Conservation (phyloP, 2,888 invertebrate genomes). For the Zaprionus obscuricornis region DNA sequence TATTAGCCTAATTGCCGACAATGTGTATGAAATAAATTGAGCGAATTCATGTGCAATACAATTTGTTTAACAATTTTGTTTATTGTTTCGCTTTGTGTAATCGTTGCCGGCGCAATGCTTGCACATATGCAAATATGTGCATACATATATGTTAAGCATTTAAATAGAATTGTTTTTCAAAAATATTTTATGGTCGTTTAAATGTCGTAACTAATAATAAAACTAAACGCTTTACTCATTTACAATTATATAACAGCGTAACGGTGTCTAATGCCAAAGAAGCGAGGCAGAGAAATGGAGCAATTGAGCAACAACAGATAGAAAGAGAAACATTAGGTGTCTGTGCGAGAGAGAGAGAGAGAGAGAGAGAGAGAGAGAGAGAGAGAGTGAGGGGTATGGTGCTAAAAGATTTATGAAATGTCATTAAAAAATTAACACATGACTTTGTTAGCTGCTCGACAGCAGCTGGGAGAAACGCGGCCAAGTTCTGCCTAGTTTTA, state of each 20-base stretch:
- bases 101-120: not conserved
- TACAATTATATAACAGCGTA: constrained; percentile 13
- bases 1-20: constrained; percentile 38
- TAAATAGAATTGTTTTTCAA: constrained; percentile 25
- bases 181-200: constrained; percentile 37
- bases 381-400: not conserved
- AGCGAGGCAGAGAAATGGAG: no score
- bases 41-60: constrained; percentile 8
- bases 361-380: no score
- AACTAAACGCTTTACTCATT: constrained; percentile 23
- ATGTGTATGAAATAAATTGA: constrained; percentile 3
- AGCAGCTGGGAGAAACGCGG: constrained; percentile 5
- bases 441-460: constrained; percentile 40
- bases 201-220: constrained; percentile 40
- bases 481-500: constrained; percentile 7
- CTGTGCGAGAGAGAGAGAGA: no score
- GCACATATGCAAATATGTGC: constrained; percentile 24
- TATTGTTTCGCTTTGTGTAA: constrained; percentile 7
- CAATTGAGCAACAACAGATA: no score
- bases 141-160: constrained; percentile 9
- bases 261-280: no score
- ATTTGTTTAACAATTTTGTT: constrained; percentile 23
- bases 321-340: no score
- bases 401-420: constrained; percentile 64
- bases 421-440: constrained; percentile 74